phyloP scores from a whole-genome alignment of 2,888 invertebrate genomes.

The Thyatira batis region DNA sequence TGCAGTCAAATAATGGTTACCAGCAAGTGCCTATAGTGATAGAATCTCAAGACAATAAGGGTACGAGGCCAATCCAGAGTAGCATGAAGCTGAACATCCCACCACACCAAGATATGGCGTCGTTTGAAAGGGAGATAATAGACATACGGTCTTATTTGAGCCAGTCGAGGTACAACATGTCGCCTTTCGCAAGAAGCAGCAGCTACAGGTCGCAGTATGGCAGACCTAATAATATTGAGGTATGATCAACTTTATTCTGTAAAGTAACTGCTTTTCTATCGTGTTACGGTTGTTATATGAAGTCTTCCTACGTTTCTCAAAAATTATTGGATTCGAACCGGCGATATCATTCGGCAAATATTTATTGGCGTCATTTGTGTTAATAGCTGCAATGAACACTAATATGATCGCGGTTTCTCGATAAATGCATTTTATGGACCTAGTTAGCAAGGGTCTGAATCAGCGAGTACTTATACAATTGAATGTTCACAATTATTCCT shows the following conservation, averaged over 20 bases:
- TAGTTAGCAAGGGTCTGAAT: too few species aligned
- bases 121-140: constrained; percentile 84
- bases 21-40: constrained; percentile 86
- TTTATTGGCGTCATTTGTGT: constrained; percentile 21
- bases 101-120: constrained; percentile 70
- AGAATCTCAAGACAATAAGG: constrained; percentile 77
- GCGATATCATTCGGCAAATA: too few species aligned
- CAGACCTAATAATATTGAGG: constrained; percentile 80
- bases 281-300: too few species aligned
- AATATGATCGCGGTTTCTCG: too few species aligned
- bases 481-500: not conserved
- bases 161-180: constrained; percentile 88
- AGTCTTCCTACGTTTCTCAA: too few species aligned
- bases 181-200: constrained; percentile 86
- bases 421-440: too few species aligned
- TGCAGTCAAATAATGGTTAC: constrained; percentile 77
- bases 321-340: too few species aligned
- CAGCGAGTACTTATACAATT: not conserved
- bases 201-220: constrained; percentile 88
- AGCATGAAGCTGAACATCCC: constrained; percentile 75
- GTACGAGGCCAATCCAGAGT: constrained; percentile 46
- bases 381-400: constrained; percentile 14
- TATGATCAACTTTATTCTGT: constrained; percentile 34
- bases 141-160: constrained; percentile 88
- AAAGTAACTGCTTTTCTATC: too few species aligned